Conservation (phyloP, 1,140 invertebrate genomes). For the Mylabris phalerata region DNA sequence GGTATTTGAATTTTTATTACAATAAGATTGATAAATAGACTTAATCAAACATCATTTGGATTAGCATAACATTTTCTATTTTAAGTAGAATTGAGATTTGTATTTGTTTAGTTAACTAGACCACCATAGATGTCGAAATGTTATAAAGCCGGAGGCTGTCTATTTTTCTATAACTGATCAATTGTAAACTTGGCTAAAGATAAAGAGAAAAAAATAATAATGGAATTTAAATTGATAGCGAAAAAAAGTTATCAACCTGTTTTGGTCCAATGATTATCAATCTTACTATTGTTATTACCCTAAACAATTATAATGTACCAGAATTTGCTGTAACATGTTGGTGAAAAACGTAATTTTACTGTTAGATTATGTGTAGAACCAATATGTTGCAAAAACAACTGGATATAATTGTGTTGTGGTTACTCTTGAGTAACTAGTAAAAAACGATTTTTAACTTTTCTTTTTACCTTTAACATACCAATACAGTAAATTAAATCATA, state of each 20-base stretch:
- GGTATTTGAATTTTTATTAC: constrained; percentile 5
- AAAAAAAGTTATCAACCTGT: not conserved
- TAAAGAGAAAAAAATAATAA: too few species aligned
- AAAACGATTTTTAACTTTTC: not conserved
- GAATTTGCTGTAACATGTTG: constrained; percentile 4
- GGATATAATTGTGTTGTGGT: constrained; percentile 15
- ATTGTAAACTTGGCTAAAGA: too few species aligned
- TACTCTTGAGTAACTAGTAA: constrained; percentile 15
- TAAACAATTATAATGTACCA: constrained; percentile 9
- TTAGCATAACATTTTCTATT: constrained; percentile 14
- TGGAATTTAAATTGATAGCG: too few species aligned
- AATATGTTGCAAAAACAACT: constrained; percentile 9
- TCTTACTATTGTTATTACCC: constrained; percentile 1
- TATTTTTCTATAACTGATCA: too few species aligned
- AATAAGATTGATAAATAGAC: constrained; percentile 7
- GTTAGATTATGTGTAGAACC: constrained; percentile 14
- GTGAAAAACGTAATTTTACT: constrained; percentile 9
- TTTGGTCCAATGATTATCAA: constrained; percentile 8
- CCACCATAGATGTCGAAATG: not conserved
- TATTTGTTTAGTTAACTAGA: not conserved
- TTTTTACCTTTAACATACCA: too few species aligned
- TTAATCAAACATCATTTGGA: constrained; percentile 15
- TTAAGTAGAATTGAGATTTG: constrained; percentile 6
- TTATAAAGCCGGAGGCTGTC: too few species aligned
- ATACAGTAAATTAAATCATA: too few species aligned